Evolutionary conservation across 64 coral and sea anemone species (phyloP), one percentile per base, ranked within the genome.

Genomic region (Dendrophyllia cribrosa): DNA sequence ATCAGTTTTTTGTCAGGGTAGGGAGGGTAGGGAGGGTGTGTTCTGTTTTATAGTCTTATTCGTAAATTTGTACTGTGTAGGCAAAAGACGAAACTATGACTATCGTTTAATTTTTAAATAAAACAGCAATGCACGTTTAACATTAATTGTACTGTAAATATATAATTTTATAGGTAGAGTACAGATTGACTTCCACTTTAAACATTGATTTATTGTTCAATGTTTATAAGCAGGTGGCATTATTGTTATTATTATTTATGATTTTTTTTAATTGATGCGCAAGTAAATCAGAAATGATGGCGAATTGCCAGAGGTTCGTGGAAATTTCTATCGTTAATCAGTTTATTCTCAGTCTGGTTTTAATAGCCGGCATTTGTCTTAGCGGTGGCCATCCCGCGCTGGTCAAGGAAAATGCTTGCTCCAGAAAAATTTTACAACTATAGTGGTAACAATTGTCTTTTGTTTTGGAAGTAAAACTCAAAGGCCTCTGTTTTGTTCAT

Each of bases 101-200:
- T 51, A 11, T 5, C 46, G 19, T 53, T 53, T 76, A 52, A 46
- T 82, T 45, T 17, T 63, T 14, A 45, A 63, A 79, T 15, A 26
- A 59, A 79, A 43, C 5, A 53, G 9, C 20, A 2, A 9, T 44
- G 34, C 34, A 74, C 66, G 59, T 43, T 65, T 16, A 49, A 50
- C 24, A 46, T 6, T 63, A 66, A 83, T 83, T 16, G 58, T 44
- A 9, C 7, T 83, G 79, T 83, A 83, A 83, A 83, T 83, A 83
- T 23, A 34, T 66, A 50, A 80, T 80, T 80, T 66, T 74, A 45
- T 66, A n/a, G 20, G 61, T 48, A 83, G 44, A 49, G 43, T 66
- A 48, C 22, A 59, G 43, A 66, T 66, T 64, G 1, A 19, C 47
- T 19, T 50, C 66, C 16, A 76, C 1, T 21, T n/a, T 52, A 1